Evolutionary conservation across 2,888 invertebrate genomes (phyloP), one percentile per base, ranked within the genome.

Genomic region (Anodontia alba): DNA sequence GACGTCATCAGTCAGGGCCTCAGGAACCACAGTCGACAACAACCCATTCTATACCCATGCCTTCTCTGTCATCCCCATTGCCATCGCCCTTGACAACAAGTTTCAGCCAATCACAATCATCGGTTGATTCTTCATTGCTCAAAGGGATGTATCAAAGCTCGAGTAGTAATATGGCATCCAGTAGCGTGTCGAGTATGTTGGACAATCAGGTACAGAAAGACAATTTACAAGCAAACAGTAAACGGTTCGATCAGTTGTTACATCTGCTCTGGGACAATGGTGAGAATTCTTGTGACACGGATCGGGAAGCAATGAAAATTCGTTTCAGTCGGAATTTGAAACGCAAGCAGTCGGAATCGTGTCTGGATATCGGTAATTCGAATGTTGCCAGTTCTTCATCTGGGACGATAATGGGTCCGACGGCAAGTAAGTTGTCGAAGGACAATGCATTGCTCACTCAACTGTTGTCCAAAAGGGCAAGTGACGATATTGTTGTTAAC

Each of bases 401-500:
- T 26, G 69, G 36, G 17, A 8, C 57, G 36, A 26, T 43, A 26
- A 46, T 69, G 0, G 33, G 70, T 23, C 70, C 81, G 26, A 62
- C 73, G 36, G 74, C 83, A 1, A 90, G 88, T 57, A 90, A 86
- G 74, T 85, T 91, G 54, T 80, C 88, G 2, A 80, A 91, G 84
- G 90, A 89, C 62, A 93, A 93, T 83, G 91, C 89, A 0, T 83
- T 94, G 73, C 87, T 94, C 62, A 91, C 93, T 15, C 89, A 93
- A 84, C 87, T 94, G 69, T 87, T 94, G 74, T 90, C 92, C 5
- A 90, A 91, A 75, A 89, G 88, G 69, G 83, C 89, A 0, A 86
- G 84, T 23, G 87, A 86, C 67, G 93, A 93, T 71, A 90, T 90
- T 15, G 90, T 92, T 49, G 87, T 92, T 12, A 92, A 91, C 76